These are phyloP conservation scores for Elgaria multicarinata DNA, from an alignment of 2,113 vertebrate species.

Conservation along the genomic window DNA sequence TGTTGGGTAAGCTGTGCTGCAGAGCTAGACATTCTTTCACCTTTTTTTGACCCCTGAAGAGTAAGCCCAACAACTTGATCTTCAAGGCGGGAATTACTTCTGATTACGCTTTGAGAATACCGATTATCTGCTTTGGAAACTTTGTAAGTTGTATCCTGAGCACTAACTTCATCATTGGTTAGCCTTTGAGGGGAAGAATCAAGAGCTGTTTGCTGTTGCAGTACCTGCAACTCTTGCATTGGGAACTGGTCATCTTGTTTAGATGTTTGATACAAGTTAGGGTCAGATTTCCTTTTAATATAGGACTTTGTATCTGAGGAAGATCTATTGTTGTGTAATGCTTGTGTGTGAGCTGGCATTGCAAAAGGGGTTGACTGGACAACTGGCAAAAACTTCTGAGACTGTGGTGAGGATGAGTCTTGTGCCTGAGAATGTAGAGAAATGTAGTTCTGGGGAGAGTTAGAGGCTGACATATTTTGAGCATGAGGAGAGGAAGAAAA, in stretches of 20 bases:
- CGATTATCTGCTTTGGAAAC: constrained; percentile 92
- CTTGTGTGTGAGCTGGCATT: constrained; percentile 82
- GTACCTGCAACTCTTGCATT: constrained; percentile 87
- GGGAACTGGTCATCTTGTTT: constrained; percentile 87
- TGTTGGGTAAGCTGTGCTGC: constrained; percentile 84
- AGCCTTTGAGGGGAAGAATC: constrained; percentile 82
- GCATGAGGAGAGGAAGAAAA: constrained; percentile 84
- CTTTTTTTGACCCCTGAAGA: constrained; percentile 83
- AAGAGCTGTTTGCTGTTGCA: constrained; percentile 85
- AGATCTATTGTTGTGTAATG: constrained; percentile 85
- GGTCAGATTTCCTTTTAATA: constrained; percentile 87
- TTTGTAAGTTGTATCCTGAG: constrained; percentile 86
- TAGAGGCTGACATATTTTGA: constrained; percentile 84
- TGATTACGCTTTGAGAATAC: constrained; percentile 94
- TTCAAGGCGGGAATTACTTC: constrained; percentile 90
- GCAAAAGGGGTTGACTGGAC: constrained; percentile 84
- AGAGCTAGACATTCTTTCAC: constrained; percentile 82
- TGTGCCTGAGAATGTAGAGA: constrained; percentile 87
- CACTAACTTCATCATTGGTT: constrained; percentile 77
- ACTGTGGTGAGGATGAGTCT: constrained; percentile 82
- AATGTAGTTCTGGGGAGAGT: constrained; percentile 86
- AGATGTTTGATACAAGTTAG: constrained; percentile 79
- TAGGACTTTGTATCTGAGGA: constrained; percentile 87
- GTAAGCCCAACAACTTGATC: constrained; percentile 87
- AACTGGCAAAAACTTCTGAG: constrained; percentile 88